Conservation (phyloP, 1,140 invertebrate species). For the Trichonephila clavipes region DNA sequence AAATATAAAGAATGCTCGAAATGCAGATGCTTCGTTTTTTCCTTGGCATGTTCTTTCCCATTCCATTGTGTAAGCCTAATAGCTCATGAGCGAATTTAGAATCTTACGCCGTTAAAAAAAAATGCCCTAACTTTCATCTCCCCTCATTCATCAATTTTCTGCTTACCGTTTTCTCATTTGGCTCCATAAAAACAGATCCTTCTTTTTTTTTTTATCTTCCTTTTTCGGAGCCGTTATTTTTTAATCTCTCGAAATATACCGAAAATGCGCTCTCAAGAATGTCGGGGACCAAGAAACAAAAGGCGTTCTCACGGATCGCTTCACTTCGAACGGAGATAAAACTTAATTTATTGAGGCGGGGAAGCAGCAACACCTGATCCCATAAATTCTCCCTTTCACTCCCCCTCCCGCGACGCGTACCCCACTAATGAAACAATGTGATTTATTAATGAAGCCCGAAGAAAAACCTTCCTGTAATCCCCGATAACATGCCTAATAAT, state of each 20-base stretch:
- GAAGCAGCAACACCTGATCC: slow-evolving; percentile 21
- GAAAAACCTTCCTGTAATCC: slow-evolving; percentile 31
- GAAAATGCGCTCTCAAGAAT: not conserved
- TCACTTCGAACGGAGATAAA: not conserved
- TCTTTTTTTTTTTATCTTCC: not conserved
- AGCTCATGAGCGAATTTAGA: not conserved
- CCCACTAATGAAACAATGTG: slow-evolving; percentile 35
- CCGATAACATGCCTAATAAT: slow-evolving; percentile 55
- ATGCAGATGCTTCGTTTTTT: not conserved
- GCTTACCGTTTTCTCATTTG: not conserved
- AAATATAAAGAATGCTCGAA: too few species aligned
- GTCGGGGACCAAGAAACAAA: not conserved
- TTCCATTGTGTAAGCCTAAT: not conserved
- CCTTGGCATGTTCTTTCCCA: not conserved
- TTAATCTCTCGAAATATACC: not conserved
- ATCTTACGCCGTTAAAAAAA: not conserved
- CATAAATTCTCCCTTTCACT: not conserved
- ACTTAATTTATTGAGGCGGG: slow-evolving; percentile 20
- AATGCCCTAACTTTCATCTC: not conserved
- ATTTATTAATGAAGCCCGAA: slow-evolving; percentile 23
- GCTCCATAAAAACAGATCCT: not conserved
- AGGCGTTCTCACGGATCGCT: not conserved
- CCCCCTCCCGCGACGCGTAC: not conserved
- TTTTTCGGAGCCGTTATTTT: not conserved
- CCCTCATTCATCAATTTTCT: slow-evolving; percentile 10